Evolutionary conservation across 2,888 invertebrate species (phyloP).

Genomic region (Microplitis deprimator): DNA sequence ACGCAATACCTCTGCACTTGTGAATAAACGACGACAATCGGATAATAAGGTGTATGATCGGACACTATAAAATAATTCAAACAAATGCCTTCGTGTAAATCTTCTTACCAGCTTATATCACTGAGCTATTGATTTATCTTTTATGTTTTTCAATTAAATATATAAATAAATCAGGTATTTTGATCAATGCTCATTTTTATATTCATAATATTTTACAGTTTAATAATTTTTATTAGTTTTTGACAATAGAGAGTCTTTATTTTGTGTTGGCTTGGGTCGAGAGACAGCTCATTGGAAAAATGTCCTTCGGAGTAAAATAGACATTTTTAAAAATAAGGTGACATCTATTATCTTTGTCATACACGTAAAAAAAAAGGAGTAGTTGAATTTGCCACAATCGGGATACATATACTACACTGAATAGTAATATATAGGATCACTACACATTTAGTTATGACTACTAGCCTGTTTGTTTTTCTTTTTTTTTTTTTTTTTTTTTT

Average conservation of each 20-base stretch:
- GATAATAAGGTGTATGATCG: constrained; percentile 68
- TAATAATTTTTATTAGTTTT: too few species aligned
- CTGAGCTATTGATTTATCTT: background rate
- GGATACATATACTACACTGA: constrained; percentile 55
- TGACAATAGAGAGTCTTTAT: too few species aligned
- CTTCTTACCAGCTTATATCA: background rate
- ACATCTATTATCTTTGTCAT: too few species aligned
- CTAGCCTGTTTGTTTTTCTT: too few species aligned
- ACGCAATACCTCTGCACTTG: constrained; percentile 56
- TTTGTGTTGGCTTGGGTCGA: too few species aligned
- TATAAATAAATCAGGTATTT: background rate
- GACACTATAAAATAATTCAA: constrained; percentile 54
- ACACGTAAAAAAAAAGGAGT: constrained; percentile 58
- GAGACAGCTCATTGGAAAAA: too few species aligned
- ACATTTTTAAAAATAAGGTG: too few species aligned
- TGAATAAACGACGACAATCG: constrained; percentile 67
- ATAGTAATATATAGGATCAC: too few species aligned
- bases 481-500: too few species aligned
- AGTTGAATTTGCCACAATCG: constrained; percentile 50
- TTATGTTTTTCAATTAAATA: background rate
- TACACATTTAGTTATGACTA: too few species aligned
- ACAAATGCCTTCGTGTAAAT: constrained; percentile 17
- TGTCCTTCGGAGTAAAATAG: too few species aligned
- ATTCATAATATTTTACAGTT: background rate
- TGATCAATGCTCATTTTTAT: background rate